A percentile compares a stretch with the other conserved stretches of the same genome.
phyloP scores from a whole-genome alignment of 2,797 vertebrate genomes.

The Gymnothorax reevesii region DNA sequence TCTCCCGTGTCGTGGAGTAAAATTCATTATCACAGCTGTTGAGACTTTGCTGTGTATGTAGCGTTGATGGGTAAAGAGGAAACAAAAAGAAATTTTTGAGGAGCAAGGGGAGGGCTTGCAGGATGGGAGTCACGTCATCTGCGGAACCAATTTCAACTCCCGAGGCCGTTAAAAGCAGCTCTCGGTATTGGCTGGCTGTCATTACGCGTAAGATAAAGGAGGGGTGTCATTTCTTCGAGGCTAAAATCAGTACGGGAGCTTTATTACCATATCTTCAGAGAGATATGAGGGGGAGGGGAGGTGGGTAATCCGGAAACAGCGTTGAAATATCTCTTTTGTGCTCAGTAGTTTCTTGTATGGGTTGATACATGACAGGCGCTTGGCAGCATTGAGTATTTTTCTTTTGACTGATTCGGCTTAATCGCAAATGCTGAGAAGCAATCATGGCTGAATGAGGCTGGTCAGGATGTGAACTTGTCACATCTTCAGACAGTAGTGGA shows the following conservation, averaged over 20 bases:
- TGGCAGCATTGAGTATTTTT: background rate
- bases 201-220: background rate
- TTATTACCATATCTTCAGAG: background rate
- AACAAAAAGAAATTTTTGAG: background rate
- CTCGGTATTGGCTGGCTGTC: background rate
- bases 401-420: background rate
- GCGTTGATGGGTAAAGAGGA: background rate
- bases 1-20: background rate
- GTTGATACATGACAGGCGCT: background rate
- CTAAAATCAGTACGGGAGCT: background rate
- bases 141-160: background rate
- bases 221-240: background rate
- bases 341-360: background rate
- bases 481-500: conserved; percentile 1
- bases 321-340: background rate
- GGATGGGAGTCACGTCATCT: background rate
- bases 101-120: background rate
- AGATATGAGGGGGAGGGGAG: background rate
- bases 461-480: background rate
- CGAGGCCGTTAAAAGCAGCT: background rate
- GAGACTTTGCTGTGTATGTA: background rate
- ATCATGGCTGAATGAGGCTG: background rate
- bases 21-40: background rate
- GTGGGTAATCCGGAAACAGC: background rate
- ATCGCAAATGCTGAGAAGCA: background rate